Conservation (phyloP, 1,140 invertebrate genomes). For the Drosophila kanapiae region DNA sequence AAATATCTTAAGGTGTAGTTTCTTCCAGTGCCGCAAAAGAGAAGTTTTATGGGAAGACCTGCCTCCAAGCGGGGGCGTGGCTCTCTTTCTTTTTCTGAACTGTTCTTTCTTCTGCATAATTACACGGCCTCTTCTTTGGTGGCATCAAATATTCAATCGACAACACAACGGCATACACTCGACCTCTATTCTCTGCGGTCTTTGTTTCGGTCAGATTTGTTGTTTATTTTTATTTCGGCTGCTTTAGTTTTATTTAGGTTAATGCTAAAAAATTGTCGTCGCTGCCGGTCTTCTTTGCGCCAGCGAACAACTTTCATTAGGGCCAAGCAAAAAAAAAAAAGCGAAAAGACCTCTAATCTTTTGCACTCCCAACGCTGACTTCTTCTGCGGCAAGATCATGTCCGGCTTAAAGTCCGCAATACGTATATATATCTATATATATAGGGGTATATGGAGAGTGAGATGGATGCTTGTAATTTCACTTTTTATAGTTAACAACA, state of each 20-base stretch:
- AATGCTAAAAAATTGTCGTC: constrained; percentile 49
- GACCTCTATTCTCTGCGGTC: constrained; percentile 45
- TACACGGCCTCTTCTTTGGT: constrained; percentile 38
- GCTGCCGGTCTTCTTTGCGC: constrained; percentile 3
- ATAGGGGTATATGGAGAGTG: not conserved
- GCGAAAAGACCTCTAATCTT: constrained; percentile 53
- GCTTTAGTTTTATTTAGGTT: constrained; percentile 63
- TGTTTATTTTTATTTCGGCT: constrained; percentile 41
- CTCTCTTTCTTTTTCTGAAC: constrained; percentile 17
- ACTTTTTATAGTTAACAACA: constrained; percentile 62
- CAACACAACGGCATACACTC: constrained; percentile 57
- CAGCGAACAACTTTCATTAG: constrained; percentile 50
- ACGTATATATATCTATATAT: constrained; percentile 10
- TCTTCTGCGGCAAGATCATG: constrained; percentile 36
- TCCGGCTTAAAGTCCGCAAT: constrained; percentile 55
- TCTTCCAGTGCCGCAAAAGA: constrained; percentile 5
- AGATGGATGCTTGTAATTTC: constrained; percentile 63
- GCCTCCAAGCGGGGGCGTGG: constrained; percentile 25
- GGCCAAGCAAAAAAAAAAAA: constrained; percentile 20
- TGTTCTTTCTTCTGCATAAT: constrained; percentile 57
- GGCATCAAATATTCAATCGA: constrained; percentile 61
- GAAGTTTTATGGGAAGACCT: constrained; percentile 5
- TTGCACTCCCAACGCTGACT: constrained; percentile 48
- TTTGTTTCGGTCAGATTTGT: constrained; percentile 44
- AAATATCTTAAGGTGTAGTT: not conserved